phyloP scores from a whole-genome alignment of 2,113 vertebrate species.

The Cnemophilus loriae region DNA sequence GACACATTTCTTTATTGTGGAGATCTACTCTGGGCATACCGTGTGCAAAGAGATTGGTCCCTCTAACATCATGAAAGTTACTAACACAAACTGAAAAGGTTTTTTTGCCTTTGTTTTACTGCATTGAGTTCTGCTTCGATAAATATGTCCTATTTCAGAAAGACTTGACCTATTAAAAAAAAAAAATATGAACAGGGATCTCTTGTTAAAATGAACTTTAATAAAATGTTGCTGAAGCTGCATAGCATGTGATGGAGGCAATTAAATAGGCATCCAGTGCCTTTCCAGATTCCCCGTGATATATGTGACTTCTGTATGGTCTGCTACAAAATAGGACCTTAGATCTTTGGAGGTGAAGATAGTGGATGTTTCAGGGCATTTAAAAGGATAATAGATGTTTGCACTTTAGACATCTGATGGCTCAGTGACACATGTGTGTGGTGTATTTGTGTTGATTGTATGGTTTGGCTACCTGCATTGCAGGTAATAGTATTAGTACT shows the following conservation, averaged over 20 bases:
- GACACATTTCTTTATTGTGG: not conserved
- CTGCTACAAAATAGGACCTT: not conserved
- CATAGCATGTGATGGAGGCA: not conserved
- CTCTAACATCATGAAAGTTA: not conserved
- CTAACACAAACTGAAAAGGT: not conserved
- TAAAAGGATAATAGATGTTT: not conserved
- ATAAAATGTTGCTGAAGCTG: not conserved
- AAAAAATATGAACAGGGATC: not conserved
- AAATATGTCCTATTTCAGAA: not conserved
- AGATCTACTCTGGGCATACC: not conserved
- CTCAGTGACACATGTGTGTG: accelerated
- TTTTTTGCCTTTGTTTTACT: not conserved
- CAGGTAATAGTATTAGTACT: no score
- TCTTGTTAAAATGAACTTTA: not conserved
- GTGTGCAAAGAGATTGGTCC: not conserved
- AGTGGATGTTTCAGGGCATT: not conserved
- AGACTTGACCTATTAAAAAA: not conserved
- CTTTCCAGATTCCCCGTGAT: not conserved
- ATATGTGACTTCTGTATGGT: not conserved
- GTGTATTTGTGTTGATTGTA: not conserved
- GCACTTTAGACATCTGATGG: not conserved
- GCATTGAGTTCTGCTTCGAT: not conserved
- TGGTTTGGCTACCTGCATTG: accelerated
- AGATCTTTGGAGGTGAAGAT: not conserved
- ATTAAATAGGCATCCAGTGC: not conserved